Evolutionary conservation across 1,140 invertebrate genomes (phyloP), one percentile per base, ranked within the genome.

Genomic region (Anastatus disparis): DNA sequence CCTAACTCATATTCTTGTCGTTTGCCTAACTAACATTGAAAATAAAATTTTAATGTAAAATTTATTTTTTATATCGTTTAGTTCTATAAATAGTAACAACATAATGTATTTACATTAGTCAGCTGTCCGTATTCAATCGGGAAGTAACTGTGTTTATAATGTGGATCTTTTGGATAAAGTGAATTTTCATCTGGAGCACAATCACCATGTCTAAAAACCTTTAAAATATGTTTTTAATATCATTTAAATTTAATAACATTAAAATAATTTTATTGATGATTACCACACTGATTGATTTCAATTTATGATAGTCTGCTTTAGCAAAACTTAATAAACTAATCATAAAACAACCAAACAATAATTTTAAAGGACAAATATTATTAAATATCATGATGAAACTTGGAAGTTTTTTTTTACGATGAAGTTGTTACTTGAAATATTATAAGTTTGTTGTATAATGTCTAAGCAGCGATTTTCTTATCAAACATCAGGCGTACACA

Each of bases 191-290:
- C 77, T 62, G 87, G 87, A 6, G 87, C 87, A 27, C 88, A 85
- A 74, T 89, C 86, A 35, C 88, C 88, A 77, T 89, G 87, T 27
- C 87, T 87, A 77, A 88, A 87, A 17, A 89, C 35, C 88, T n/a
- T n/a, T n/a, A n/a, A n/a, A n/a, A n/a, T n/a, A n/a, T n/a, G n/a
- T n/a, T n/a, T n/a, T n/a, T n/a, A n/a, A n/a, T n/a, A n/a, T n/a
- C n/a, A n/a, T n/a, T n/a, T n/a, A n/a, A n/a, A n/a, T n/a, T n/a
- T 89, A 63, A 26, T 17, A 44, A 27, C 12, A 1, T 35, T 12
- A 38, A 35, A 9, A n/a, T 56, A 40, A 31, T n/a, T 9, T 20
- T 3, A 17, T 20, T 53, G 22, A 22, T 50, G 40, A 6, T 53
- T 40, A 65, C 62, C 13, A 53, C 48, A 35, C 22, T 52, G 13